Conservation (phyloP, 2,113 vertebrate genomes). For the Tauraco erythrolophus region DNA sequence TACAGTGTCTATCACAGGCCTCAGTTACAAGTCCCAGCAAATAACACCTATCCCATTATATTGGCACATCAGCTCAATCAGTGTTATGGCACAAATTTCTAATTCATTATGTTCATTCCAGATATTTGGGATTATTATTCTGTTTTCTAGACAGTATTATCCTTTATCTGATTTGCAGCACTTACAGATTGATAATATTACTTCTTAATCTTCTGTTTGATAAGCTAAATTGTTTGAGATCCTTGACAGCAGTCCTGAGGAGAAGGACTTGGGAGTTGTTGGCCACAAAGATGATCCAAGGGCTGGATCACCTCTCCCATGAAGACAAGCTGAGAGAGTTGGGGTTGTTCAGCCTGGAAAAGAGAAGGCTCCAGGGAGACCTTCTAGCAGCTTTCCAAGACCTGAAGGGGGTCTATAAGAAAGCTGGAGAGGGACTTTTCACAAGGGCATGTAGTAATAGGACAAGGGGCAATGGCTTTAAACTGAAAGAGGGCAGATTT, state of each 20-base stretch:
- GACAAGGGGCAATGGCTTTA: too few relatives aligned
- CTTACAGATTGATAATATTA: not conserved
- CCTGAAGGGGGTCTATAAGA: too few relatives aligned
- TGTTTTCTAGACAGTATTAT: not conserved
- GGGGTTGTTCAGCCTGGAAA: too few relatives aligned
- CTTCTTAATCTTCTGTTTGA: not conserved
- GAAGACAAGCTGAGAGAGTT: too few relatives aligned
- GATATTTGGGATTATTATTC: not conserved
- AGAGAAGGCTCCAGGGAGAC: too few relatives aligned
- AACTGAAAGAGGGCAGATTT: too few relatives aligned
- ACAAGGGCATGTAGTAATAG: too few relatives aligned
- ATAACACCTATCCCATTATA: not conserved
- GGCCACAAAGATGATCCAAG: too few relatives aligned
- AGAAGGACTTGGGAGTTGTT: too few relatives aligned
- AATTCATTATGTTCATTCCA: not conserved
- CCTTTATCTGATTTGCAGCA: not conserved
- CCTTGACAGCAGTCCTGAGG: not conserved
- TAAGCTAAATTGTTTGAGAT: not conserved
- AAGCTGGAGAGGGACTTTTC: too few relatives aligned
- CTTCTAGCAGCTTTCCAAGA: too few relatives aligned
- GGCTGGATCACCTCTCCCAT: too few relatives aligned
- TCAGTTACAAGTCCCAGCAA: not conserved
- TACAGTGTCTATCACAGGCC: not conserved
- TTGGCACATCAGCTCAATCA: not conserved
- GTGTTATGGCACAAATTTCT: not conserved